Base-by-base conservation (phyloP, 2,113 vertebrate species). In the Mormyrus lacerda region DNA sequence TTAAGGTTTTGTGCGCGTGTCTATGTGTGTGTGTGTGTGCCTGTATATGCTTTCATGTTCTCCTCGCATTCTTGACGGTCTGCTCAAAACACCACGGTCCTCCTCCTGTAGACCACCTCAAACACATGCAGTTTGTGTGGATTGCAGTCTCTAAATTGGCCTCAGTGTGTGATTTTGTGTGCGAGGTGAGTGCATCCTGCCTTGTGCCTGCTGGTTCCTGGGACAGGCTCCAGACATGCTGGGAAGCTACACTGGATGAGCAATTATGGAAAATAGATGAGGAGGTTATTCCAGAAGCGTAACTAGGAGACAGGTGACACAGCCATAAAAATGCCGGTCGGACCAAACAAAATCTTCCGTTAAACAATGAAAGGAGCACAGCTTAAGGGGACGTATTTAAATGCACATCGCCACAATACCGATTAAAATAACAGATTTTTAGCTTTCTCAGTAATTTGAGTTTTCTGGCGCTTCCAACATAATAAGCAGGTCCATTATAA, bases 261-360 rank as follows among this genome's bases (percentile, higher is more conserved):
- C 61, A 69, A 69, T 69, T 69, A 69, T 69, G 61, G 73, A 19
- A 79, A 79, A 79, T 19, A 79, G 35, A 79, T n/a, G 31, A 39
- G 35, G 35, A 79, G n/a, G 73, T 79, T 19, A 79, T 79, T 79
- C 73, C 35, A 79, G 39, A 79, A 79, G 31, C 35, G 31, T 79
- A 79, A 79, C 73, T 79, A 79, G 73, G 73, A 79, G 73, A 79
- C 73, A 79, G 35, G 73, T 39, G 73, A 79, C 73, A 42, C 73
- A 19, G 73, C 6, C 73, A 6, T 79, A 79, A 79, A 79, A 79
- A 79, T 79, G 73, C 10, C 17, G 4, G 73, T 79, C 35, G 15
- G 10, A 39, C 73, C 31, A 42, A 76, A 39, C 69, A 76, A 42
- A 94, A 88, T 91, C 84, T 61, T 51, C 92, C 89, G 9, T 69